Evolutionary conservation across 92 coral and sea anemone species (phyloP).

Genomic region (Parazoanthus atlanticus): DNA sequence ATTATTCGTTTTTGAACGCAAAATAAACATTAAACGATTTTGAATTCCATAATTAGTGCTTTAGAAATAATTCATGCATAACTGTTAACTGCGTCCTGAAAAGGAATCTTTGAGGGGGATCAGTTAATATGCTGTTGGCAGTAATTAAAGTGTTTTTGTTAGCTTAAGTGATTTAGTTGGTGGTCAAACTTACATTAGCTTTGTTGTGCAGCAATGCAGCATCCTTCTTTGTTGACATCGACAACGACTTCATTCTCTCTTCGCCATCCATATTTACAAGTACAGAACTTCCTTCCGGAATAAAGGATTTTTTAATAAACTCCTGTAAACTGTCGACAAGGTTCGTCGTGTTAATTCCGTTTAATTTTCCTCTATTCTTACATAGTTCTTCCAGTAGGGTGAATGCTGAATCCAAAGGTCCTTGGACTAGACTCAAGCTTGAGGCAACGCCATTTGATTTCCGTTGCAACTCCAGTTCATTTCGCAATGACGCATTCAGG

Average conservation of each 20-base stretch:
- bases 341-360: slow-evolving; percentile 25
- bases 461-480: slow-evolving; percentile 10
- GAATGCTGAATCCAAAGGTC: slow-evolving; percentile 30
- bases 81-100: background rate
- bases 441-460: slow-evolving; percentile 24
- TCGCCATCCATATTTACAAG: background rate
- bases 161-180: slow-evolving; percentile 14
- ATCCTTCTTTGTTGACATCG: slow-evolving; percentile 8
- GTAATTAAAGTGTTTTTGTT: slow-evolving; percentile 41
- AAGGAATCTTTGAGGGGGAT: background rate
- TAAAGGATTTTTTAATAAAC: slow-evolving; percentile 27
- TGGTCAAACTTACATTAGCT: slow-evolving; percentile 37
- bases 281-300: slow-evolving; percentile 16
- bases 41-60: background rate
- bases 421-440: background rate
- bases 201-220: background rate
- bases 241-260: slow-evolving; percentile 1
- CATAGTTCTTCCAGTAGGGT: slow-evolving; percentile 21
- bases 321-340: slow-evolving; percentile 38
- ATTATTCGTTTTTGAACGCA: background rate
- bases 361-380: slow-evolving; percentile 36
- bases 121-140: background rate
- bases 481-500: slow-evolving; percentile 23
- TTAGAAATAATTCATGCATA: background rate
- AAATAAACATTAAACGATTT: background rate